Evolutionary conservation across 2,888 invertebrate genomes (phyloP).

Genomic region (Himalopsyche tibetana): DNA sequence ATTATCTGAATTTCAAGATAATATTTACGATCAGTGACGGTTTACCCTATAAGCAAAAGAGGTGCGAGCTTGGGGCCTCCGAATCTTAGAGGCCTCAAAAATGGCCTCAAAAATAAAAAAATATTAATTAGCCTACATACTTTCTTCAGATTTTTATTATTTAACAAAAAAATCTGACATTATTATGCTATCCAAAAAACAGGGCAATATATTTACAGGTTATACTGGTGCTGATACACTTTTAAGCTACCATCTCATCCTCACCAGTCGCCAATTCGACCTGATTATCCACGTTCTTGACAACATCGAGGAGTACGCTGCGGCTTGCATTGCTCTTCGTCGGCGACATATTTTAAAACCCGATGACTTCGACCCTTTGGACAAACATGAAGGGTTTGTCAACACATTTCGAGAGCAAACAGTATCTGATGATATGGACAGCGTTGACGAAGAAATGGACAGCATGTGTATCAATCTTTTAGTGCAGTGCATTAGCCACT

Average conservation of each 20-base stretch:
- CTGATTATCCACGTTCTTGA: conserved; percentile 51
- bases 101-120: too few relatives aligned
- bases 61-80: too few relatives aligned
- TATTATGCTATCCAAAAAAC: too few relatives aligned
- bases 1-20: too few relatives aligned
- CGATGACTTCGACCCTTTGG: neutral
- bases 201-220: too few relatives aligned
- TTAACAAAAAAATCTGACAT: too few relatives aligned
- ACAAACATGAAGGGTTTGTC: neutral
- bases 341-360: neutral
- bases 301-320: conserved; percentile 53
- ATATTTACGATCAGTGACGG: too few relatives aligned
- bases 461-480: neutral
- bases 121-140: too few relatives aligned
- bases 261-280: conserved; percentile 55
- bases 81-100: too few relatives aligned
- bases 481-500: conserved; percentile 49
- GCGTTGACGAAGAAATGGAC: conserved; percentile 25
- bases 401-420: neutral
- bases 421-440: neutral
- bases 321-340: conserved; percentile 1
- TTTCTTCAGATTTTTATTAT: too few relatives aligned
- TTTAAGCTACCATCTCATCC: conserved; percentile 49
- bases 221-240: conserved; percentile 49
- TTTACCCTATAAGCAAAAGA: too few relatives aligned